Evolutionary conservation across 2,113 vertebrate species (phyloP), one percentile per base, ranked within the genome.

Genomic region (Thalassarche chlororhynchos): DNA sequence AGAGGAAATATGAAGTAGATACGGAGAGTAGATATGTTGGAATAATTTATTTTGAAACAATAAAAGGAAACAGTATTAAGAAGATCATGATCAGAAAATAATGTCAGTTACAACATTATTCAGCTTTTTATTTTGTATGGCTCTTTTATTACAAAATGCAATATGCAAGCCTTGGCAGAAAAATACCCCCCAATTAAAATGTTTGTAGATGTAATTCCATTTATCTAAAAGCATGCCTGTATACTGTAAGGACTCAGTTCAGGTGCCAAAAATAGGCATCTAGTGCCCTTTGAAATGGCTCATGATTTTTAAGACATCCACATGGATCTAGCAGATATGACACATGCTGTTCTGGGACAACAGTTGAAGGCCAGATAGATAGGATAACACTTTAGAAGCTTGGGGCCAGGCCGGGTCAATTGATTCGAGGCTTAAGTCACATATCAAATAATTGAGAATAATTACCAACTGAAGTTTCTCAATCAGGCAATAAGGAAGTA

Each of bases 401-500:
- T 68, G 21, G n/a, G 18, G 57, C 9, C 52, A 68, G 17, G 14
- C 13, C 80, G 57, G 84, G 74, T 87, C 84, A 94, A 55, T 51
- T 89, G 74, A 95, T 78, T 93, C 44, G 51, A 94, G 52, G 57
- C 40, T 76, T 82, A 88, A 96, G 65, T 89, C 81, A 71, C 52
- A 84, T 42, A 84, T 55, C 64, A 89, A 87, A 94, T 95, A 87
- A 84, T 34, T 91, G 49, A 75, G 61, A 96, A 95, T 95, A 95
- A 96, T 94, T 95, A 44, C 28, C 31, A 72, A 54, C 34, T 92
- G 75, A 85, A 88, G 57, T 85, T 90, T 96, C 82, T 83, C 90
- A 91, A 94, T 95, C 96, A 96, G 58, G 78, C 54, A 52, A 68
- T 76, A 78, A 95, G 92, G 92, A 97, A 97, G 90, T 34, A 93